Conservation (phyloP, 2,113 vertebrate species). For the Mus spicilegus region DNA sequence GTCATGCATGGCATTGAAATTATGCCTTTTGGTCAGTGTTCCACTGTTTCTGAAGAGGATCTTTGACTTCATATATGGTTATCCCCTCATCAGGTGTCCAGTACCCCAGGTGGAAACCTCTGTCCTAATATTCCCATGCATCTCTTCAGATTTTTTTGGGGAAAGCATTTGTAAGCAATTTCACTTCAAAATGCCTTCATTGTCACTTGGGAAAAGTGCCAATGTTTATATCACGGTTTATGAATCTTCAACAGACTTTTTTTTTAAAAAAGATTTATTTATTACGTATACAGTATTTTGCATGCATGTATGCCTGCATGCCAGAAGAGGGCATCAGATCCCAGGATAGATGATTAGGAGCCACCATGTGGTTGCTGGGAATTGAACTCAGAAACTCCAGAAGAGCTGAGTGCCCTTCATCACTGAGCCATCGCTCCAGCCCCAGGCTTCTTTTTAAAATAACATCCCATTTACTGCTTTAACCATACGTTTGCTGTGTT, state of each 20-base stretch:
- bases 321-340: no score
- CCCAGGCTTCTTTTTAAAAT: neutral
- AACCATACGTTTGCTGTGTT: no score
- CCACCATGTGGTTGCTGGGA: no score
- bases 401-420: no score
- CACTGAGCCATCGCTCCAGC: no score
- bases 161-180: neutral
- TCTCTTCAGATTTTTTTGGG: neutral
- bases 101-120: neutral
- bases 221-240: neutral
- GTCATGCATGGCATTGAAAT: neutral
- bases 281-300: no score
- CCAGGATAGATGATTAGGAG: no score
- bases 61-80: neutral
- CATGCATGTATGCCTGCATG: no score
- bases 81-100: neutral
- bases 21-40: neutral
- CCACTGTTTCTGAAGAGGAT: conserved; percentile 25
- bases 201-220: neutral
- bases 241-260: neutral
- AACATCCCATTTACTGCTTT: neutral
- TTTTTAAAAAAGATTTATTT: no score
- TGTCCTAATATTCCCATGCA: neutral
- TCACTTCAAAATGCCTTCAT: neutral
- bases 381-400: no score